A percentile compares a stretch with the other conserved stretches of the same genome.
These are phyloP conservation scores for Octopus bimaculoides DNA, from an alignment of 1,140 invertebrate species.

Conservation along the genomic window DNA sequence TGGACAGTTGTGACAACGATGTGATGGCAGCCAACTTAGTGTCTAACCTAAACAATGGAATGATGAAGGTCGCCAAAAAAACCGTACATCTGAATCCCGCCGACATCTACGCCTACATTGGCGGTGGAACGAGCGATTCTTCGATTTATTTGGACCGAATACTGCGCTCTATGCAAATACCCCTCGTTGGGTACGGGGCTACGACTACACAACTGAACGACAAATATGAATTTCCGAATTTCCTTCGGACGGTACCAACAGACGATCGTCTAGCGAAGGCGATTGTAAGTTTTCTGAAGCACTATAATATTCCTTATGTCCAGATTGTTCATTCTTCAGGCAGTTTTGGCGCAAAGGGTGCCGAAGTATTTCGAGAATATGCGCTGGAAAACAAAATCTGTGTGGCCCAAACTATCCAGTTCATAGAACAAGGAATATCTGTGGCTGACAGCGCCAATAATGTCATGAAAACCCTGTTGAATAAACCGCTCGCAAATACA, in stretches of 20 bases:
- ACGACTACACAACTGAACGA: constrained; percentile 73
- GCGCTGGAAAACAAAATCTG: constrained; percentile 38
- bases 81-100: constrained; percentile 32
- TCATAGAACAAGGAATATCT: constrained; percentile 34
- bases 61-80: constrained; percentile 31
- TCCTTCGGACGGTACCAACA: constrained; percentile 76
- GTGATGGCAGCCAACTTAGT: constrained; percentile 44
- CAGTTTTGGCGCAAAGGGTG: constrained; percentile 37
- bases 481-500: constrained; percentile 47
- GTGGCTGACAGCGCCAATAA: constrained; percentile 40
- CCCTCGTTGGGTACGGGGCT: constrained; percentile 77
- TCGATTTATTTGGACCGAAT: constrained; percentile 46
- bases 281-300: constrained; percentile 57
- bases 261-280: constrained; percentile 77
- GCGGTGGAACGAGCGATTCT: constrained; percentile 41
- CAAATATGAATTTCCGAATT: constrained; percentile 73
- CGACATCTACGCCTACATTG: constrained; percentile 46
- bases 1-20: constrained; percentile 48
- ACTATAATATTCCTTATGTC: constrained; percentile 46
- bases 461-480: constrained; percentile 35
- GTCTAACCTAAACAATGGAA: constrained; percentile 45
- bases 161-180: constrained; percentile 66
- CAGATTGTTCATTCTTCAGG: constrained; percentile 41
- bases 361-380: constrained; percentile 29
- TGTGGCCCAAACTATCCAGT: constrained; percentile 42